These are phyloP conservation scores for Ia io DNA, from an alignment of 2,113 vertebrate genomes.

Conservation along the genomic window DNA sequence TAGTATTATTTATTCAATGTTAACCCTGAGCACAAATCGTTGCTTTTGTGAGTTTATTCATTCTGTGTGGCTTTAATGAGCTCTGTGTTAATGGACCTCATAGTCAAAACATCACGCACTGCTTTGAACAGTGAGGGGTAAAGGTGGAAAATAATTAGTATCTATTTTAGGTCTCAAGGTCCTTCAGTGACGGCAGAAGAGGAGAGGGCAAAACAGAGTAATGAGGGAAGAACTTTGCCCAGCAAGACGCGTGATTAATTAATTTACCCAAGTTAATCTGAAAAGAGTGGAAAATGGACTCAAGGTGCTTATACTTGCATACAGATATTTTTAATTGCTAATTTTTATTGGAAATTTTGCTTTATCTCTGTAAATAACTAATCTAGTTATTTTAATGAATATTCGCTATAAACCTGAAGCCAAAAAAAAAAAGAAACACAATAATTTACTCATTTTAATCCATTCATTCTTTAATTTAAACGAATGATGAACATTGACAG, in stretches of 20 bases:
- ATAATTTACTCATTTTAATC: not conserved
- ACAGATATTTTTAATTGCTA: not conserved
- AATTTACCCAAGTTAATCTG: not conserved
- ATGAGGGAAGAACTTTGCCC: not conserved
- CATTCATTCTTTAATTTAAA: not conserved
- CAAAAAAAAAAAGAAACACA: not conserved
- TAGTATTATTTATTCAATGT: not conserved
- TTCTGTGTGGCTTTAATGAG: conserved; percentile 11
- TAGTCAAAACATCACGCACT: not conserved
- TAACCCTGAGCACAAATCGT: conserved; percentile 7
- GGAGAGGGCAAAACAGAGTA: not conserved
- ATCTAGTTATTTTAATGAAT: not conserved
- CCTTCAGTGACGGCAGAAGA: not conserved
- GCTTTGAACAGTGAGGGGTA: conserved; percentile 31
- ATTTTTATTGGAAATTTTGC: not conserved
- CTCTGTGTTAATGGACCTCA: not conserved
- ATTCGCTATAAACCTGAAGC: not conserved
- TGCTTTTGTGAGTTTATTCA: not conserved
- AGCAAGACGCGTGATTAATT: not conserved
- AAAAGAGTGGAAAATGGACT: not conserved
- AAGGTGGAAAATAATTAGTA: conserved; percentile 58
- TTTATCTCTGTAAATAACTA: not conserved
- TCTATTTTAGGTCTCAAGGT: conserved; percentile 30
- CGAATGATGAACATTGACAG: not conserved
- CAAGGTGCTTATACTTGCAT: not conserved